phyloP scores from a whole-genome alignment of 2,888 invertebrate genomes.

The Lepetodrilus schrolli region DNA sequence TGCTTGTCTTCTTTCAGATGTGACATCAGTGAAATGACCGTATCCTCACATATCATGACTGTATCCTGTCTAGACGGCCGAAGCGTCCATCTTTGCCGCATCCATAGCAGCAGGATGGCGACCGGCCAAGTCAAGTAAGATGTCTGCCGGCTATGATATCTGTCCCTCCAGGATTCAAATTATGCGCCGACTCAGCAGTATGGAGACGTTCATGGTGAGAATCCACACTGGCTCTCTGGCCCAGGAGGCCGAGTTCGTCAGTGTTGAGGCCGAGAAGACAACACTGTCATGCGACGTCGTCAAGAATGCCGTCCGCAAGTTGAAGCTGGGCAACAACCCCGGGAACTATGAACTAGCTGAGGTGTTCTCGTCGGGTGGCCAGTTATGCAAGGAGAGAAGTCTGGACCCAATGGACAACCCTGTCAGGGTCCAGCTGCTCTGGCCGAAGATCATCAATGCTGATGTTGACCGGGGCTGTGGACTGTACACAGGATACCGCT shows the following conservation, averaged over 20 bases:
- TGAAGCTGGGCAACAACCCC: constrained; percentile 54
- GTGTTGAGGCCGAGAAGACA: constrained; percentile 68
- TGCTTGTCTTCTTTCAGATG: background rate
- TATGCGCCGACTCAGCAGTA: constrained; percentile 60
- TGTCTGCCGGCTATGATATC: constrained; percentile 29
- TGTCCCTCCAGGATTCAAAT: constrained; percentile 44
- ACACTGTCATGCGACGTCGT: constrained; percentile 79
- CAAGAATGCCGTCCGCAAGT: constrained; percentile 55
- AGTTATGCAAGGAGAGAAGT: constrained; percentile 93
- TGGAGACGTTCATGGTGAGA: constrained; percentile 71
- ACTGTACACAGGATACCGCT: constrained; percentile 78
- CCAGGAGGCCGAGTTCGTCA: constrained; percentile 61
- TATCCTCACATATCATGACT: background rate
- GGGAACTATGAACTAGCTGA: constrained; percentile 77
- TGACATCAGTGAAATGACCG: background rate
- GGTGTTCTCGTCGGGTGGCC: constrained; percentile 88
- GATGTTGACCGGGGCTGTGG: constrained; percentile 50
- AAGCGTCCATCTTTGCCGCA: background rate
- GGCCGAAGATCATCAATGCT: constrained; percentile 72
- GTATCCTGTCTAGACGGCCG: background rate
- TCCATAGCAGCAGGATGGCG: background rate
- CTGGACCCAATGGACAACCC: constrained; percentile 82
- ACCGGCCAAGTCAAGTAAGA: no score
- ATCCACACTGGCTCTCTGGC: constrained; percentile 67
- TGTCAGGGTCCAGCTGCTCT: constrained; percentile 77